Percentiles rank a stretch among this genome's conserved stretches.
phyloP scores from a whole-genome alignment of 2,888 invertebrate species.

The Cheilosia scutellata region DNA sequence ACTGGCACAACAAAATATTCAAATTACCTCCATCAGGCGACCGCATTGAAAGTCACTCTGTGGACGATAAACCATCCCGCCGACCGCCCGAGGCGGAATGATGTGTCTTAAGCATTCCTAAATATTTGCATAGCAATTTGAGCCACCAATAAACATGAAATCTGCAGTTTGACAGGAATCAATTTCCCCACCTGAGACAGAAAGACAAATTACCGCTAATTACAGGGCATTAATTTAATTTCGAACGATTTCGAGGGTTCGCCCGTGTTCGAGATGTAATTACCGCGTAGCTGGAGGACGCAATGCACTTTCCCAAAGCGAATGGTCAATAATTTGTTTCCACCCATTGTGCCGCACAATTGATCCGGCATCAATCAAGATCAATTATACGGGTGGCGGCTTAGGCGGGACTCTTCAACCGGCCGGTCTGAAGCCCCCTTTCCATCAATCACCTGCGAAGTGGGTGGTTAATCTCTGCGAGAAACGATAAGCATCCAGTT shows the following conservation, averaged over 20 bases:
- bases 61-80: not conserved
- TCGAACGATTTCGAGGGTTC: constrained; percentile 64
- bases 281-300: constrained; percentile 71
- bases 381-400: constrained; percentile 45
- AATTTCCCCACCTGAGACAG: constrained; percentile 11
- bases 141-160: constrained; percentile 22
- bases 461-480: constrained; percentile 65
- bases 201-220: constrained; percentile 71
- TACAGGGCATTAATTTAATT: constrained; percentile 74
- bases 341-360: constrained; percentile 58
- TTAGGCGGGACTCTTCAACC: constrained; percentile 53
- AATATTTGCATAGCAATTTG: constrained; percentile 69
- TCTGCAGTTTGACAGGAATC: constrained; percentile 31
- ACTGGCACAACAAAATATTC: constrained; percentile 1
- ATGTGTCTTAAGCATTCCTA: constrained; percentile 35
- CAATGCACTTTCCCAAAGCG: constrained; percentile 45
- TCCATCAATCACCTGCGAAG: constrained; percentile 66
- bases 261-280: constrained; percentile 58
- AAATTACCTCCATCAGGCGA: constrained; percentile 24
- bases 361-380: constrained; percentile 69
- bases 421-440: constrained; percentile 43
- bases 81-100: not conserved
- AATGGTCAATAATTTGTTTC: constrained; percentile 69
- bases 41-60: constrained; percentile 20
- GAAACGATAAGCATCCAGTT: constrained; percentile 57